A percentile compares a stretch with the other conserved stretches of the same genome.
Evolutionary conservation across 2,113 vertebrate species (phyloP).

Genomic region (Hirundichthys speculiger): DNA sequence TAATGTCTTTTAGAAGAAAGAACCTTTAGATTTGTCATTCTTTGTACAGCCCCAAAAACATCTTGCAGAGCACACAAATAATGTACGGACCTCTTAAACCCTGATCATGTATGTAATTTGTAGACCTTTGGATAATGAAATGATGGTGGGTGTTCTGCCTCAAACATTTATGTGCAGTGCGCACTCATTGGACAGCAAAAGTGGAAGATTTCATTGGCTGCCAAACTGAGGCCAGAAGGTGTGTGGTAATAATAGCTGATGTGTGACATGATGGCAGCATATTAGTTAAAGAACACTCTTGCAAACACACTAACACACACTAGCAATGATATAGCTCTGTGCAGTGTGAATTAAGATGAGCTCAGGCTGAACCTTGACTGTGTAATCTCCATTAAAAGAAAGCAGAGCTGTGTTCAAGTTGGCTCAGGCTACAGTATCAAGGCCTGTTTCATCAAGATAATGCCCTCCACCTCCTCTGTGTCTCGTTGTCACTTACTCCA

Average conservation of each 20-base stretch:
- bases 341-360: constrained; percentile 65
- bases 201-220: constrained; percentile 57
- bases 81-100: constrained; percentile 8
- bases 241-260: constrained; percentile 53
- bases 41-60: too few relatives aligned
- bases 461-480: constrained; percentile 50
- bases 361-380: constrained; percentile 59
- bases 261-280: constrained; percentile 45
- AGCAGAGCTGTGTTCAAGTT: constrained; percentile 69
- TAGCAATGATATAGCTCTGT: constrained; percentile 35
- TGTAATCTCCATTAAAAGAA: constrained; percentile 80
- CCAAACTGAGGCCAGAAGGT: constrained; percentile 67
- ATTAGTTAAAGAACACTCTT: constrained; percentile 32
- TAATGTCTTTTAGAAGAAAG: too few relatives aligned
- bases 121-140: constrained; percentile 31
- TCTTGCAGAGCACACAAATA: too few relatives aligned
- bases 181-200: constrained; percentile 35
- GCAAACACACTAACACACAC: constrained; percentile 32
- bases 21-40: too few relatives aligned
- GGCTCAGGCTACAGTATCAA: constrained; percentile 59
- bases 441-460: constrained; percentile 80
- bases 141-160: constrained; percentile 1
- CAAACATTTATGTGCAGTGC: not conserved
- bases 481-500: constrained; percentile 20
- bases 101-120: constrained; percentile 39